These are phyloP conservation scores for Perccottus glenii DNA, from an alignment of 2,113 vertebrate genomes.

Conservation along the genomic window DNA sequence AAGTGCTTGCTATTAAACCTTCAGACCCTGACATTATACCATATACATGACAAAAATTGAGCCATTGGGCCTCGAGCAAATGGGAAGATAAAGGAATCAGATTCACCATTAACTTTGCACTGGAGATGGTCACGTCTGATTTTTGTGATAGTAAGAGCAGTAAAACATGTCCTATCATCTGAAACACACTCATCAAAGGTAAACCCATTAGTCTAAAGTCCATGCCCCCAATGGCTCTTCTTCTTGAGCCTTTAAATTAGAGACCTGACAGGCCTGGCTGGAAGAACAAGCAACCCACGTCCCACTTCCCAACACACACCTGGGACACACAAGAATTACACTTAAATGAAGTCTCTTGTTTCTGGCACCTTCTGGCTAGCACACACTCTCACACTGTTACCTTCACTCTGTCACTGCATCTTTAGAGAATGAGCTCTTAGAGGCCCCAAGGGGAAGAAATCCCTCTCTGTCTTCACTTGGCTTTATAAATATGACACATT, in stretches of 20 bases:
- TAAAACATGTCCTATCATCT: neutral
- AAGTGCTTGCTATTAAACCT: neutral
- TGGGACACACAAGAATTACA: conserved; percentile 3
- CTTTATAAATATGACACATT: conserved; percentile 40
- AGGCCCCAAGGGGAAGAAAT: conserved; percentile 6
- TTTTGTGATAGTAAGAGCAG: neutral
- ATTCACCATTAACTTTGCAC: too few species aligned
- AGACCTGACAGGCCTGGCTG: conserved; percentile 7
- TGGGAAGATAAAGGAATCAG: too few species aligned
- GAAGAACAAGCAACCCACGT: conserved; percentile 15
- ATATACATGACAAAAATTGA: neutral
- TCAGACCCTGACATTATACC: conserved; percentile 9
- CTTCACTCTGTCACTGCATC: conserved; percentile 12
- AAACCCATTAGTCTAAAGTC: conserved; percentile 1
- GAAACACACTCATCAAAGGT: conserved; percentile 18
- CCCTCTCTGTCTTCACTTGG: neutral
- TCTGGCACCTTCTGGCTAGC: neutral
- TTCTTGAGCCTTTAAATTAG: conserved; percentile 38
- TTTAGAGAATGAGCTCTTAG: conserved; percentile 22
- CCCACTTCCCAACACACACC: conserved; percentile 14
- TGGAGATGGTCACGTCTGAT: too few species aligned
- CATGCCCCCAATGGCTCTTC: neutral
- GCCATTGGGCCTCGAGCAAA: too few species aligned
- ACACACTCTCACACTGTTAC: conserved; percentile 10
- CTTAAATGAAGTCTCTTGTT: neutral